A percentile compares a stretch with the other conserved stretches of the same genome.
Conservation (phyloP, 64 coral and sea anemone genomes). For the Anthopleura sola region DNA sequence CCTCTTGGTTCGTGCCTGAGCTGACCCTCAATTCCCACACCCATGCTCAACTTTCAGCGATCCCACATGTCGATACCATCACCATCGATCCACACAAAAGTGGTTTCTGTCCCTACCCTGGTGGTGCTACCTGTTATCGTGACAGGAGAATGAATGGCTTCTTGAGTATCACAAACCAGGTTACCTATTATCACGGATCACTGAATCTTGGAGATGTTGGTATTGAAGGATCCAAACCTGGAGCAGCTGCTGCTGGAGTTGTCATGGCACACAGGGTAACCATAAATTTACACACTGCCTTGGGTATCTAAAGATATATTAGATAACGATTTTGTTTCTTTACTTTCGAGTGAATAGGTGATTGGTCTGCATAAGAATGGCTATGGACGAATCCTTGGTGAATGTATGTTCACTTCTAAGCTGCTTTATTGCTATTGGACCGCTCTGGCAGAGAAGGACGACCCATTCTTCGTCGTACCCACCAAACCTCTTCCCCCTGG, state of each 20-base stretch:
- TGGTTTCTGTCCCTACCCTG: constrained; percentile 91
- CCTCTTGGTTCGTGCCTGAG: constrained; percentile 58
- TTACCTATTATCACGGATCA: constrained; percentile 63
- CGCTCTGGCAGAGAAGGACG: constrained; percentile 49
- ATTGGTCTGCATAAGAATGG: constrained; percentile 74
- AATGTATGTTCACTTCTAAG: constrained; percentile 87
- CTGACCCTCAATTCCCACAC: constrained; percentile 42
- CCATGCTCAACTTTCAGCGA: constrained; percentile 25
- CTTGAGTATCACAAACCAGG: constrained; percentile 61
- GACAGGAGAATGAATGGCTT: constrained; percentile 64
- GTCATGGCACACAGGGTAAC: constrained; percentile 80
- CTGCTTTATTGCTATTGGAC: constrained; percentile 86
- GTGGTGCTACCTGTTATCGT: constrained; percentile 71
- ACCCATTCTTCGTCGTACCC: constrained; percentile 70
- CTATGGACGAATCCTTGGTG: constrained; percentile 77
- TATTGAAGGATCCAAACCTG: constrained; percentile 88
- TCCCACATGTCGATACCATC: constrained; percentile 69
- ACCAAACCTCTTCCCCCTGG: constrained; percentile 51
- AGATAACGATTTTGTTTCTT: too few species aligned
- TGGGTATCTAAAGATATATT: too few species aligned
- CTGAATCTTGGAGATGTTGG: constrained; percentile 73
- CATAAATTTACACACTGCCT: too few species aligned
- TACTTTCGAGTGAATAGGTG: not conserved
- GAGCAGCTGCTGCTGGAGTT: constrained; percentile 73
- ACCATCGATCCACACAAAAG: constrained; percentile 90